phyloP scores from a whole-genome alignment of 2,888 invertebrate genomes.

The Diaperis boleti region DNA sequence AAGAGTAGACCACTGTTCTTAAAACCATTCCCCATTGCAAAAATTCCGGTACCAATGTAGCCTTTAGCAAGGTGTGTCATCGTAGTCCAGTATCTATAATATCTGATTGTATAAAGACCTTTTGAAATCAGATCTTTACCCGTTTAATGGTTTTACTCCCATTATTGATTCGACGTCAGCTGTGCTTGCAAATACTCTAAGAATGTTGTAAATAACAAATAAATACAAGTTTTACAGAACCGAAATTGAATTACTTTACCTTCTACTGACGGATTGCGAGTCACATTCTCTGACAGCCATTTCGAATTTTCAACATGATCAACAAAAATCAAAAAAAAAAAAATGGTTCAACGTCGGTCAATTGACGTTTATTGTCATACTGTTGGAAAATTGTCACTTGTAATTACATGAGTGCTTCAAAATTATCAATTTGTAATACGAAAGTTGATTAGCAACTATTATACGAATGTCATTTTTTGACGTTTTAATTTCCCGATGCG shows the following conservation, averaged over 20 bases:
- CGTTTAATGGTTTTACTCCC: slow-evolving; percentile 26
- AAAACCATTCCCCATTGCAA: slow-evolving; percentile 93
- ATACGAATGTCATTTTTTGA: no score
- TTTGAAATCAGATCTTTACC: slow-evolving; percentile 18
- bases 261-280: neutral
- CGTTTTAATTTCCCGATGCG: no score
- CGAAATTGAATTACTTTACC: neutral
- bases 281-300: no score
- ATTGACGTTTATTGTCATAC: no score
- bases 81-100: slow-evolving; percentile 80
- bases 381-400: no score
- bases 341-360: no score
- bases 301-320: no score
- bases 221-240: neutral
- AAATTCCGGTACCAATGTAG: slow-evolving; percentile 91
- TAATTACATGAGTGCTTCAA: no score
- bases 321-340: no score
- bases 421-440: no score
- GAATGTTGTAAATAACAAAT: no score
- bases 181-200: slow-evolving; percentile 5
- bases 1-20: slow-evolving; percentile 87
- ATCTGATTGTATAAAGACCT: neutral
- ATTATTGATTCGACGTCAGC: neutral
- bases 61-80: slow-evolving; percentile 91
- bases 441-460: no score